phyloP scores from a whole-genome alignment of 92 coral and sea anemone species.

The Epizoanthus ramosus region DNA sequence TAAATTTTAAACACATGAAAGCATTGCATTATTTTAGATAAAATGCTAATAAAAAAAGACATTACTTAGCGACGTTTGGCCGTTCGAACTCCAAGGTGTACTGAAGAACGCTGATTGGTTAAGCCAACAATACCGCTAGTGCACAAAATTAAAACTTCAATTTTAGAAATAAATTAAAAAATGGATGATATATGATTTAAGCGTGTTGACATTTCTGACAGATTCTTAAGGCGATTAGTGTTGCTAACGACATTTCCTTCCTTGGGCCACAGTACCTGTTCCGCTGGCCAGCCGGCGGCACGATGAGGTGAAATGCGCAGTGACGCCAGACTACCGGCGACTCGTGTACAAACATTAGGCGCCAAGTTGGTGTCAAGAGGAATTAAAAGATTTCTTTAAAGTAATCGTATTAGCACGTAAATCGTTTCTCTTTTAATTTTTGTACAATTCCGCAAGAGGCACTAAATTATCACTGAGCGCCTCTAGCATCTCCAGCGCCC shows the following conservation, averaged over 20 bases:
- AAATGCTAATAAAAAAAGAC: too few species aligned
- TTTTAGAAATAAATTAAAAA: not conserved
- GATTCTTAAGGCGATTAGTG: not conserved
- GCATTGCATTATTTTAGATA: too few species aligned
- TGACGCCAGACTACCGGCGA: conserved; percentile 26
- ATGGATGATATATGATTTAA: conserved; percentile 21
- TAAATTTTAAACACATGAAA: too few species aligned
- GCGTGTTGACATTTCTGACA: conserved; percentile 12
- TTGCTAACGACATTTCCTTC: not conserved
- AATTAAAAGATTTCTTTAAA: conserved; percentile 20
- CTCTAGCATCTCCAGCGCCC: too few species aligned
- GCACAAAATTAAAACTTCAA: too few species aligned
- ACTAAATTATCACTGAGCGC: not conserved
- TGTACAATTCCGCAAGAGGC: not conserved
- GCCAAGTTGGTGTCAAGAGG: conserved; percentile 25
- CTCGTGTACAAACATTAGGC: conserved; percentile 20
- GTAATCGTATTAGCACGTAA: conserved; percentile 27
- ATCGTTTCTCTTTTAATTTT: conserved; percentile 4
- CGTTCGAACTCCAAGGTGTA: too few species aligned
- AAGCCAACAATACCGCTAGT: too few species aligned
- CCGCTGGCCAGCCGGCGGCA: not conserved
- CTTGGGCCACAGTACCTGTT: too few species aligned
- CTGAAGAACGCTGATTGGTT: too few species aligned
- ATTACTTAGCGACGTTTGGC: too few species aligned
- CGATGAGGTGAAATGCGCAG: not conserved